These are phyloP conservation scores for Nothobranchius kuhntae DNA, from an alignment of 2,113 vertebrate species.

Conservation along the genomic window DNA sequence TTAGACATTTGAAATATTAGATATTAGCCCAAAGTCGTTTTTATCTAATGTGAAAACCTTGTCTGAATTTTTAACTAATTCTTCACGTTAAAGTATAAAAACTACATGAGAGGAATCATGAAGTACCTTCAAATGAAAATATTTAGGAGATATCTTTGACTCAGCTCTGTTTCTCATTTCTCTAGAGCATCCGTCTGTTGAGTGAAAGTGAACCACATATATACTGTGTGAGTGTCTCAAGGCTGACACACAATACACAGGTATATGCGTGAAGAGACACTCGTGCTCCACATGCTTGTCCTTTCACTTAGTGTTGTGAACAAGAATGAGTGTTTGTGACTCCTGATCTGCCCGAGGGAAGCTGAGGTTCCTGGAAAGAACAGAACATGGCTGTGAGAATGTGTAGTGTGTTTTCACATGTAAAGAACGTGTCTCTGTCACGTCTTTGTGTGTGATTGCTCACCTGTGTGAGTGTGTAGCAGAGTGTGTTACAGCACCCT, in stretches of 20 bases:
- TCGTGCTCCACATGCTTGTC: neutral
- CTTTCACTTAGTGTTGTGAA: neutral
- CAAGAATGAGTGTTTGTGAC: too few species aligned
- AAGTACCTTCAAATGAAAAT: neutral
- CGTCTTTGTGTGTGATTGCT: conserved; percentile 10
- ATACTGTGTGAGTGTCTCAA: neutral
- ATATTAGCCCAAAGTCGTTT: too few species aligned
- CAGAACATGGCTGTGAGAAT: neutral
- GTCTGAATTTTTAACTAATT: too few species aligned
- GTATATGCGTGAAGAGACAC: neutral
- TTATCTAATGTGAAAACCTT: too few species aligned
- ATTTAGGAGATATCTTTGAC: neutral
- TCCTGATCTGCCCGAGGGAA: conserved; percentile 14
- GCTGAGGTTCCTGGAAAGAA: conserved; percentile 28
- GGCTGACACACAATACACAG: neutral
- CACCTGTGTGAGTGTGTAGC: conserved; percentile 40
- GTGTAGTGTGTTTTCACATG: neutral
- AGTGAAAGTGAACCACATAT: conserved; percentile 9
- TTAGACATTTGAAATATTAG: too few species aligned
- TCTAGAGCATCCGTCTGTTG: conserved; percentile 18
- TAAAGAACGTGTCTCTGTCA: neutral
- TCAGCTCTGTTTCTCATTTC: neutral
- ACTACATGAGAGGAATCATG: neutral
- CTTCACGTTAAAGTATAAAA: too few species aligned
- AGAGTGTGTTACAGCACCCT: conserved; percentile 57